phyloP scores from a whole-genome alignment of 2,113 vertebrate genomes.

The Myodes glareolus region DNA sequence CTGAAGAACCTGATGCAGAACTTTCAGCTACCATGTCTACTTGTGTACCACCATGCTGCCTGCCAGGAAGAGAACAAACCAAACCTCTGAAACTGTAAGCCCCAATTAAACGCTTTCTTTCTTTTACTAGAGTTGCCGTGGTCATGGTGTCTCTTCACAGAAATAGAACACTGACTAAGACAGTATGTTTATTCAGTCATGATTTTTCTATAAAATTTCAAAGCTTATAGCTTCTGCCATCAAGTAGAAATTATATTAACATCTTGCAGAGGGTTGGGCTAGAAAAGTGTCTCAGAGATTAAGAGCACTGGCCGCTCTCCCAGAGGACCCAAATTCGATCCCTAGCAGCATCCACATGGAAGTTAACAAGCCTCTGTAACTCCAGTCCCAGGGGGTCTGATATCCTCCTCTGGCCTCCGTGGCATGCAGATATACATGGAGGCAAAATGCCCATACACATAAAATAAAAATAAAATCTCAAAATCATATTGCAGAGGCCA shows the following conservation, averaged over 20 bases:
- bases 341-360: neutral
- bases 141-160: neutral
- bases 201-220: neutral
- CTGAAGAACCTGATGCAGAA: neutral
- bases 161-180: neutral
- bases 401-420: neutral
- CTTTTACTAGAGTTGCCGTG: neutral
- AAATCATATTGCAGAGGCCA: too few relatives aligned
- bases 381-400: neutral
- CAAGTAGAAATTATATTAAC: neutral
- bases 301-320: neutral
- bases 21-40: neutral
- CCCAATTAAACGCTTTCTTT: neutral
- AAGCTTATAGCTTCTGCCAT: neutral
- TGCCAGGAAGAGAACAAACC: neutral
- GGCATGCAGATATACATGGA: neutral
- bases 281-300: neutral
- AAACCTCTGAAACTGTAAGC: neutral
- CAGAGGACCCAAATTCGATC: neutral
- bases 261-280: neutral
- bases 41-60: neutral
- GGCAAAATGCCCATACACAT: too few relatives aligned
- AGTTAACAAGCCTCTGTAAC: neutral
- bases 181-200: neutral
- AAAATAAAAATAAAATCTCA: too few relatives aligned